Evolutionary conservation across 2,797 vertebrate genomes (phyloP).

Genomic region (Schizopygopsis malacanthus): DNA sequence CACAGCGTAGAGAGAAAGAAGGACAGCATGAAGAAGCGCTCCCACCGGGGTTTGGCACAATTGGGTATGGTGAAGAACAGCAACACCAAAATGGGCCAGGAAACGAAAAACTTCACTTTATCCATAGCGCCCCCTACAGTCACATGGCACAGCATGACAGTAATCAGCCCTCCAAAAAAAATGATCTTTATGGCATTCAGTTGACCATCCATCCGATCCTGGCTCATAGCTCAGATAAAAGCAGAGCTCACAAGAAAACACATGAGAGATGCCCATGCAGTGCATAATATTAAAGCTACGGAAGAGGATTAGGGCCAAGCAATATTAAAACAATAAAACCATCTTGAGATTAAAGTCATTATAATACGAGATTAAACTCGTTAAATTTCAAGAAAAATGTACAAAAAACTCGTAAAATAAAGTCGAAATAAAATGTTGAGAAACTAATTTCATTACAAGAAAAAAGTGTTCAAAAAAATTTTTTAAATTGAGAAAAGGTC

Average conservation of each 20-base stretch:
- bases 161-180: neutral
- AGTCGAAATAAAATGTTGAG: no score
- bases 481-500: no score
- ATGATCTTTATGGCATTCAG: neutral
- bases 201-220: neutral
- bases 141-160: neutral
- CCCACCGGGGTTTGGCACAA: slow-evolving; percentile 86
- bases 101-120: slow-evolving; percentile 60
- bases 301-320: no score
- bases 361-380: no score
- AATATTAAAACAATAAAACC: no score
- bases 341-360: no score
- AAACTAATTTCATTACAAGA: no score
- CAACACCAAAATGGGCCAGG: slow-evolving; percentile 61
- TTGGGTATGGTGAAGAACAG: slow-evolving; percentile 82
- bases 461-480: no score
- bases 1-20: slow-evolving; percentile 84
- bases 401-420: no score
- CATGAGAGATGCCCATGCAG: slow-evolving; percentile 2
- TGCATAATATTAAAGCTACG: neutral
- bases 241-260: slow-evolving; percentile 11
- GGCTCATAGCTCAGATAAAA: slow-evolving; percentile 2
- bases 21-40: slow-evolving; percentile 83
- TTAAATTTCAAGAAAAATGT: no score
- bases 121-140: slow-evolving; percentile 56